These are phyloP conservation scores for Tortricodes alternella DNA, from an alignment of 2,888 invertebrate species.

Conservation along the genomic window DNA sequence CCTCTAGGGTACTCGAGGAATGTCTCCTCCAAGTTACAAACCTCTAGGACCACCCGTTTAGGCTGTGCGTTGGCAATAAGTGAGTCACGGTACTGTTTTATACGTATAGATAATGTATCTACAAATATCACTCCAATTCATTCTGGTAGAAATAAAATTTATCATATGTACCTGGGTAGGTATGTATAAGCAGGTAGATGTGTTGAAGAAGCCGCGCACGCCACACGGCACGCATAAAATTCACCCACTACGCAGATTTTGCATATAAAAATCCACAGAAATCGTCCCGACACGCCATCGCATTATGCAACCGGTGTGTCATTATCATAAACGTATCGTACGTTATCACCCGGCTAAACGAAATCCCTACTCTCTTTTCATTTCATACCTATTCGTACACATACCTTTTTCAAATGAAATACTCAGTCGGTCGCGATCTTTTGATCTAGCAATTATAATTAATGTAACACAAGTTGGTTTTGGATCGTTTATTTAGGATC, in stretches of 20 bases:
- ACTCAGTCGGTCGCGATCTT: neutral
- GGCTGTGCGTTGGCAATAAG: no score
- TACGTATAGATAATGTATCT: no score
- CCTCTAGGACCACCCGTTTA: no score
- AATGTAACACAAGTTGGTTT: neutral
- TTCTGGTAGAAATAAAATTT: neutral
- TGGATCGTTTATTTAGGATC: constrained; percentile 38
- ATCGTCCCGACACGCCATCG: constrained; percentile 59
- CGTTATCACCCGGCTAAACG: constrained; percentile 24
- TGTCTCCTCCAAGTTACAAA: no score
- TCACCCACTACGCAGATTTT: constrained; percentile 57
- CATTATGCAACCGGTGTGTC: constrained; percentile 71
- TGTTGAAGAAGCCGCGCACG: constrained; percentile 3
- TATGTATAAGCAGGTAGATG: neutral
- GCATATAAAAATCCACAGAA: constrained; percentile 60
- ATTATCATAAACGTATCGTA: constrained; percentile 61
- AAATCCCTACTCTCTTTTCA: constrained; percentile 6
- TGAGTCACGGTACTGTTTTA: no score
- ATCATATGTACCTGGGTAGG: neutral
- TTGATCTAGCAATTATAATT: constrained; percentile 7
- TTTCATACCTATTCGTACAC: neutral
- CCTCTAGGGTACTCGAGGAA: no score
- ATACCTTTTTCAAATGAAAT: constrained; percentile 12
- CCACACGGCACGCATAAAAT: constrained; percentile 52
- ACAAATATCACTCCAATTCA: no score